Evolutionary conservation across 23 tunicate genomes (phyloP).

Genomic region (Aplidium turbinatum): DNA sequence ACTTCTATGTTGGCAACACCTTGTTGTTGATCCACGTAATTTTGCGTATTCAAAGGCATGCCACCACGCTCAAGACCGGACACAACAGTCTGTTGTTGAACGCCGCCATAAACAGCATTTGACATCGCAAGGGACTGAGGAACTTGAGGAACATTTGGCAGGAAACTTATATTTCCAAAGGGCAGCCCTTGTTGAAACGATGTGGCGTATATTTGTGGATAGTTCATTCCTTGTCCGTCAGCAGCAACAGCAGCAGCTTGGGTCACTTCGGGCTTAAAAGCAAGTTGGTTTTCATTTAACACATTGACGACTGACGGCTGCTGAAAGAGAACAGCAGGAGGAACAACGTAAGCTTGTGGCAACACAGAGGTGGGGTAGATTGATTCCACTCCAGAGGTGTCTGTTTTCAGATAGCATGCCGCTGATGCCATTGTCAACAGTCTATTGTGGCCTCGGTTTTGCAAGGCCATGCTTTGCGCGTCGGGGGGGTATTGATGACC

Average conservation of each 20-base stretch:
- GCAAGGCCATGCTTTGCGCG: neutral
- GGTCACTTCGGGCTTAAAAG: neutral
- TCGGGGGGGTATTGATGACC: constrained; percentile 22
- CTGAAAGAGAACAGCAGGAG: constrained; percentile 33
- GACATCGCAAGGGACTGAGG: too few species aligned
- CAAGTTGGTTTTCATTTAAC: constrained; percentile 16
- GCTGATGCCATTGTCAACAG: constrained; percentile 57
- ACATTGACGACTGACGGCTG: constrained; percentile 41
- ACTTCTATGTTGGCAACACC: neutral
- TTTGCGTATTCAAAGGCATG: neutral
- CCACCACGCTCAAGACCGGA: neutral
- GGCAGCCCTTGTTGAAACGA: constrained; percentile 33
- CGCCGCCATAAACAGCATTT: too few species aligned
- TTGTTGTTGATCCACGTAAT: neutral
- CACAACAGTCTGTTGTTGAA: neutral
- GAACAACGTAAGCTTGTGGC: constrained; percentile 49
- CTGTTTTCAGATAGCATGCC: constrained; percentile 55
- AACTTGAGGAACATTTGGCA: constrained; percentile 2
- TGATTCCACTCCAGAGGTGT: constrained; percentile 31
- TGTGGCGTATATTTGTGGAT: constrained; percentile 32
- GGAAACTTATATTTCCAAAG: constrained; percentile 7
- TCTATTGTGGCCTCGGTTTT: constrained; percentile 42
- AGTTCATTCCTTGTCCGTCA: neutral
- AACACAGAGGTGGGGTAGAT: constrained; percentile 25
- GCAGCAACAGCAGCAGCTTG: too few species aligned